Base-by-base conservation (phyloP, 2,888 invertebrate species). In the Ptychoptera albimana region DNA sequence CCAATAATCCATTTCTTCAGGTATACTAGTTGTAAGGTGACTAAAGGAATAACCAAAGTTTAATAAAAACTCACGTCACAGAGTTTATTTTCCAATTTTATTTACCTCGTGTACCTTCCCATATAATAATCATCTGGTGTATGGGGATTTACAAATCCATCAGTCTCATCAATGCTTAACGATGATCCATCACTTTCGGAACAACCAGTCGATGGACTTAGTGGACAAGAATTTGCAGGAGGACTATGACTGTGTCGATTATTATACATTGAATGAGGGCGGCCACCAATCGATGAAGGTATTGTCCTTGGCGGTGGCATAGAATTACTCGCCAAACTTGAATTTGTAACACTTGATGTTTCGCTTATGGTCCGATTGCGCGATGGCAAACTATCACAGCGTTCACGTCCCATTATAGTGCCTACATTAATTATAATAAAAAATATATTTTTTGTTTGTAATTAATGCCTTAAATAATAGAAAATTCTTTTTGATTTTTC, bases 381-480 rank as follows among this genome's bases (percentile, higher is more conserved):
- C 11, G 82, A 76, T 5, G 85, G 87, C 71, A 88, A 75, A 58
- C 85, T 87, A 62, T 86, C 87, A 61, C 84, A 83, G 46, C 87
- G 73, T 54, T 81, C 83, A 40, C 86, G 72, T 46, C 70, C 52
- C n/a, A 52, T 54, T 50, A 61, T 55, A 49, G 51, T 42, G 44
- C 63, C 60, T 51, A 23, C 23, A 23, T 5, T 23, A 23, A 23
- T 3, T 5, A 23, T 7, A 23, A 23, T 23, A 23, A 23, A 23
- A 23, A 23, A 23, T 5, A 5, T 23, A 23, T 7, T 23, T 23
- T 23, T 23, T 23, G 3, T 23, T 23, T 23, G 23, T 23, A 23
- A 23, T 23, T 23, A 23, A n/a, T n/a, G n/a, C n/a, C n/a, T n/a
- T n/a, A n/a, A n/a, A n/a, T n/a, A n/a, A n/a, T n/a, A n/a, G n/a